Evolutionary conservation across 2,113 vertebrate genomes (phyloP), one percentile per base, ranked within the genome.

Genomic region (Serilophus lunatus): DNA sequence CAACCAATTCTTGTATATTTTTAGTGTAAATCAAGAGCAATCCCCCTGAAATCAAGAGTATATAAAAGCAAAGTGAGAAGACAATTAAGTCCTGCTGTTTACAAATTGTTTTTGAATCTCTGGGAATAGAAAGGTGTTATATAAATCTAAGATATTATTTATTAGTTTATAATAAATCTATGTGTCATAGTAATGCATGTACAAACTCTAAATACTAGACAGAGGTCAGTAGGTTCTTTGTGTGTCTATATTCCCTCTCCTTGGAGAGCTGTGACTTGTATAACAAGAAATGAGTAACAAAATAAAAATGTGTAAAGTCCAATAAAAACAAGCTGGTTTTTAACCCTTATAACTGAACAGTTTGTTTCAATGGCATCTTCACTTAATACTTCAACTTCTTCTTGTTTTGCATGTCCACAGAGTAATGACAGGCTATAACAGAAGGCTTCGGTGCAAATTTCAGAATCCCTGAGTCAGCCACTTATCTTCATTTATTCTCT

Each of bases 401-500:
- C 74, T 74, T n/a, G 6, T 59, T 94, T 90, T 94, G 78, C 83
- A 82, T 82, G 91, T 88, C 91, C 80, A 83, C 54, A 17, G 87
- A 51, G 51, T 75, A 90, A 90, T 59, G 92, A 77, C 7, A 23
- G 60, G 33, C 87, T 88, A 29, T 78, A 95, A 57, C 33, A 90
- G 87, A 88, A 81, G 93, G 82, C 75, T 72, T 86, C 75, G 54
- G 75, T 2, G 6, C 71, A 93, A 83, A 95, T 93, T 95, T 97
- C 90, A 72, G 75, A 94, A 88, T 24, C 75, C 75, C 82, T 88
- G 95, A 95, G 42, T 95, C 92, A 96, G 93, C 90, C 90, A 93
- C 84, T 97, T 95, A 70, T 80, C 94, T 95, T 91, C 75, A 85
- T 95, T 95, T 95, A 86, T 88, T 47, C 59, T 65, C 75, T 94